Percentiles rank a stretch among this genome's conserved stretches.
Conservation (phyloP, 2,888 invertebrate genomes). For the Dicyrtomina minuta region DNA sequence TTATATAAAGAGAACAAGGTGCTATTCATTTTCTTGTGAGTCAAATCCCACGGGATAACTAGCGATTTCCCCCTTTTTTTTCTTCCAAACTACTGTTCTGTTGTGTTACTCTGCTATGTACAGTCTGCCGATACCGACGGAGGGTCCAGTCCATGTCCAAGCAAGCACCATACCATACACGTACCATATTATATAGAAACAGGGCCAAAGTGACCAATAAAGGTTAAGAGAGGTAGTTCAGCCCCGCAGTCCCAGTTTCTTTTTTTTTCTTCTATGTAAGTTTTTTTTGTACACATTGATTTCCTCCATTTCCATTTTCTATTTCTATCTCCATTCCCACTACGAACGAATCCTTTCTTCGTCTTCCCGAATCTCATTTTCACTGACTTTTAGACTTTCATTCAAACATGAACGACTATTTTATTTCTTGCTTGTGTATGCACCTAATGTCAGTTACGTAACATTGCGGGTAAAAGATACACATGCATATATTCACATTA, state of each 20-base stretch:
- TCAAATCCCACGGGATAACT: slow-evolving; percentile 52
- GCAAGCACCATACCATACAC: too few relatives aligned
- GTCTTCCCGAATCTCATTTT: not conserved
- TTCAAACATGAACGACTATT: not conserved
- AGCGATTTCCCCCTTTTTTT: slow-evolving; percentile 51
- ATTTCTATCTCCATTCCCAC: slow-evolving; percentile 33
- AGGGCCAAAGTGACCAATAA: slow-evolving; percentile 45
- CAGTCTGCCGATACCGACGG: too few relatives aligned
- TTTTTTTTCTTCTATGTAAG: too few relatives aligned
- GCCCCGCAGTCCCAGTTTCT: too few relatives aligned
- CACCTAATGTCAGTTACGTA: too few relatives aligned
- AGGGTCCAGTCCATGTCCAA: too few relatives aligned
- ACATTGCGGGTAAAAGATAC: too few relatives aligned
- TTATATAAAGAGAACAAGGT: slow-evolving; percentile 54
- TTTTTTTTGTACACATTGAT: slow-evolving; percentile 47
- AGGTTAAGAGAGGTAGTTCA: slow-evolving; percentile 42
- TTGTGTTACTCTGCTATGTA: too few relatives aligned
- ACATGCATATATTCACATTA: not conserved
- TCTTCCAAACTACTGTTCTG: not conserved
- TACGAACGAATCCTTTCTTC: slow-evolving; percentile 12
- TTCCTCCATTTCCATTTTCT: slow-evolving; percentile 32
- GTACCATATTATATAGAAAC: too few relatives aligned
- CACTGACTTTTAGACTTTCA: not conserved
- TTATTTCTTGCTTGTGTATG: not conserved
- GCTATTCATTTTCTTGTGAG: slow-evolving; percentile 53